Conservation (phyloP, 2,888 invertebrate species). For the Lacanobia oleracea region DNA sequence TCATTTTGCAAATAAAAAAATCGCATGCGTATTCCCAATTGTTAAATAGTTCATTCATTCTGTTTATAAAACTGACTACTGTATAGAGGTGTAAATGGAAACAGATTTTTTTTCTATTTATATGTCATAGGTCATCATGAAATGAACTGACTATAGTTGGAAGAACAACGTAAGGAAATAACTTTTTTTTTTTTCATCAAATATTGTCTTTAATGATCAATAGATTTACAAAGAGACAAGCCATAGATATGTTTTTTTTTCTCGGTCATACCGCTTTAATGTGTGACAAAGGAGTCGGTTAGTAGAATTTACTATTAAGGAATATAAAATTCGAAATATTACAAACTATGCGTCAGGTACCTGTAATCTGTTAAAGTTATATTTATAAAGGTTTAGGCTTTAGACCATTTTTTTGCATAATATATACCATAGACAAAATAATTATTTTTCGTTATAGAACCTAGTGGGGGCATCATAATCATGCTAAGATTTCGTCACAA, state of each 20-base stretch:
- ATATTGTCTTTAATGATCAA: not conserved
- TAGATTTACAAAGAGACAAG: no score
- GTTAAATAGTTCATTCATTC: no score
- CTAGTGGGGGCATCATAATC: no score
- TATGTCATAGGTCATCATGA: not conserved
- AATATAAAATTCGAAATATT: conserved; percentile 43
- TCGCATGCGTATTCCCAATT: no score
- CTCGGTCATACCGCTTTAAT: not conserved
- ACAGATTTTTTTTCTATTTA: not conserved
- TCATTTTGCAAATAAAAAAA: no score
- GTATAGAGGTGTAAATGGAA: not conserved
- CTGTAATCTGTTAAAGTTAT: conserved; percentile 47
- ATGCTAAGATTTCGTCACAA: not conserved
- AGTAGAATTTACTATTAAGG: conserved; percentile 30
- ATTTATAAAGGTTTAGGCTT: conserved; percentile 41
- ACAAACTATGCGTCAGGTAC: conserved; percentile 48
- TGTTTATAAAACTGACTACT: not conserved
- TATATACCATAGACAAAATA: not conserved
- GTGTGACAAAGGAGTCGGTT: conserved; percentile 40
- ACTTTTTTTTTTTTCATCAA: not conserved
- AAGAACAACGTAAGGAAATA: not conserved
- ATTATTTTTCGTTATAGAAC: not conserved
- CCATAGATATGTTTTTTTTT: not conserved
- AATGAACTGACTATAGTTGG: not conserved
- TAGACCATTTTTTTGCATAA: not conserved